phyloP scores from a whole-genome alignment of 1,140 invertebrate species.

The Armadillidium nasatum region DNA sequence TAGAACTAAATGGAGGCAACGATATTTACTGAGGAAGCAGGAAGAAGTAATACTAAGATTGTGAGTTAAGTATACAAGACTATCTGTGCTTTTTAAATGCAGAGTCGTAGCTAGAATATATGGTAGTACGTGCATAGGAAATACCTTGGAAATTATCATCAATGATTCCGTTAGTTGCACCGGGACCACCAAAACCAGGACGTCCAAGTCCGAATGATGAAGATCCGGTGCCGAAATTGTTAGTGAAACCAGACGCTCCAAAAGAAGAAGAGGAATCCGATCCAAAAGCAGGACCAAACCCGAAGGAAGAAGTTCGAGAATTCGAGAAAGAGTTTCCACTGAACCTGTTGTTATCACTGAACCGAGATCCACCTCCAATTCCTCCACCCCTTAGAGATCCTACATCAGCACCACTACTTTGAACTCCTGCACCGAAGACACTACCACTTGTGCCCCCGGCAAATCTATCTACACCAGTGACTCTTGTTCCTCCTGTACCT shows the following conservation, averaged over 20 bases:
- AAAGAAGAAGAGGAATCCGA: slow-evolving; percentile 20
- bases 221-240: not conserved
- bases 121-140: not conserved
- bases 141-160: not conserved
- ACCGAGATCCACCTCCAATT: not conserved
- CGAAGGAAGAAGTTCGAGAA: not conserved
- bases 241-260: not conserved
- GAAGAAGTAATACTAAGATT: too few species aligned
- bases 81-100: too few species aligned
- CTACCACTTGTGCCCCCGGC: not conserved
- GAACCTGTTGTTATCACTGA: not conserved
- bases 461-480: not conserved
- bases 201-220: not conserved
- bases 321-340: not conserved
- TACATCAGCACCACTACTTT: not conserved
- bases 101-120: too few species aligned
- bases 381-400: not conserved
- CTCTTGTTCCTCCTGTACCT: not conserved
- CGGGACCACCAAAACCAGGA: slow-evolving; percentile 2
- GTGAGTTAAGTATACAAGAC: too few species aligned
- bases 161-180: not conserved
- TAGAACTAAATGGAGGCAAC: too few species aligned
- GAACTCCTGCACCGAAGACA: not conserved
- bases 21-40: too few species aligned
- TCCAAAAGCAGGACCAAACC: not conserved